These are phyloP conservation scores for Tachypleus tridentatus DNA, from an alignment of 1,140 invertebrate genomes.

Conservation along the genomic window DNA sequence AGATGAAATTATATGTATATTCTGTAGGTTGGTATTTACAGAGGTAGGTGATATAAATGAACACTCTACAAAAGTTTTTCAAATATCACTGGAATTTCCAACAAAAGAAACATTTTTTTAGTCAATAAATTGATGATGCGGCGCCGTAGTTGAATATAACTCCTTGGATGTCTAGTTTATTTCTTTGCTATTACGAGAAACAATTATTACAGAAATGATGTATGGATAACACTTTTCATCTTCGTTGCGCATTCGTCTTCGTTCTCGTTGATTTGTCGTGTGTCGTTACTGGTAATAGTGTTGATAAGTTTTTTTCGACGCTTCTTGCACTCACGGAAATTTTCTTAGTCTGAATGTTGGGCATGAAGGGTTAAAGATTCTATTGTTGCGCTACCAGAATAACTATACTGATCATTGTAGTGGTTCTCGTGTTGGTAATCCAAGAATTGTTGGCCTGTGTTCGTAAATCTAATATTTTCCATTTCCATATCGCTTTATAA, in stretches of 20 bases:
- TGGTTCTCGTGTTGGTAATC: conserved; percentile 1
- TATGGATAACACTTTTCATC: conserved; percentile 45
- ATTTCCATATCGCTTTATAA: background rate
- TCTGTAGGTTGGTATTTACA: no score
- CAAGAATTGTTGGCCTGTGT: conserved; percentile 2
- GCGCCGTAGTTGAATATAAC: conserved; percentile 82
- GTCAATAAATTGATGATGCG: conserved; percentile 82
- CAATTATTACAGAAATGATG: no score
- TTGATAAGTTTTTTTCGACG: conserved; percentile 14
- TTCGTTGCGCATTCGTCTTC: conserved; percentile 75
- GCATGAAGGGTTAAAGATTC: background rate
- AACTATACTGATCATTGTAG: background rate
- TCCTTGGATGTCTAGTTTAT: conserved; percentile 77
- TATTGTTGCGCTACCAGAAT: background rate
- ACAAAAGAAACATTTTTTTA: conserved; percentile 82
- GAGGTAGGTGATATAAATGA: no score
- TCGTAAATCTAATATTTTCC: conserved; percentile 9
- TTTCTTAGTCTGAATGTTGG: background rate
- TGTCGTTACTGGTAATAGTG: conserved; percentile 78
- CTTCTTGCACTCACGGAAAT: background rate
- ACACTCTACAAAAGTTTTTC: no score
- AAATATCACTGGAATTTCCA: conserved; percentile 45
- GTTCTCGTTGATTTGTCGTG: conserved; percentile 81
- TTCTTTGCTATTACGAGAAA: no score
- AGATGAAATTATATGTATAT: no score